Percentiles rank a stretch among this genome's conserved stretches.
phyloP scores from a whole-genome alignment of 2,113 vertebrate genomes.

The Amia ocellicauda region DNA sequence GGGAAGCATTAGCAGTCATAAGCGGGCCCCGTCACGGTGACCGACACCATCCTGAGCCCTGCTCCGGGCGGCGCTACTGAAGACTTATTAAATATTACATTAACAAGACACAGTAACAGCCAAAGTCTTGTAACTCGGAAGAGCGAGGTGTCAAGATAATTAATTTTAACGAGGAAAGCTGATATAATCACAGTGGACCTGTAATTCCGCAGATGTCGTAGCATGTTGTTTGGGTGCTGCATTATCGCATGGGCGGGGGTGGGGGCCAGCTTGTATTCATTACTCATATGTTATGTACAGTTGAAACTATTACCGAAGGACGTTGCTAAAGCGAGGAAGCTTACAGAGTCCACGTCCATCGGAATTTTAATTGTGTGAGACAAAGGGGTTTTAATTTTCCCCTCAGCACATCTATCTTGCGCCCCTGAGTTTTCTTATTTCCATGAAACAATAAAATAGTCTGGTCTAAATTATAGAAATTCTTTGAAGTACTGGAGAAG shows the following conservation, averaged over 20 bases:
- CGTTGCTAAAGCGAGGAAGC: constrained; percentile 25
- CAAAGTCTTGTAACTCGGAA: constrained; percentile 46
- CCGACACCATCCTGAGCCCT: neutral
- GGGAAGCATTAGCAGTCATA: too few species aligned
- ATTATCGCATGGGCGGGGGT: neutral
- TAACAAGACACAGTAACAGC: constrained; percentile 50
- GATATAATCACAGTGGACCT: constrained; percentile 41
- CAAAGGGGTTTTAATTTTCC: constrained; percentile 58
- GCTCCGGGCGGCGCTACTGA: constrained; percentile 18
- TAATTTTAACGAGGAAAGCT: constrained; percentile 50
- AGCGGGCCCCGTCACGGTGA: too few species aligned
- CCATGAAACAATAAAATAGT: constrained; percentile 83
- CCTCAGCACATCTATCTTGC: constrained; percentile 64
- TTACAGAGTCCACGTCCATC: constrained; percentile 16
- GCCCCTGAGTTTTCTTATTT: constrained; percentile 72
- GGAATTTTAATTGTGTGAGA: constrained; percentile 65
- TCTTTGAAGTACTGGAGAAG: constrained; percentile 88
- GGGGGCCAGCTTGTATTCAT: constrained; percentile 35
- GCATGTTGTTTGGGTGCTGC: constrained; percentile 1
- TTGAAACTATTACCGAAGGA: constrained; percentile 35
- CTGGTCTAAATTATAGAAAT: constrained; percentile 83
- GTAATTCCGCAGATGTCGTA: constrained; percentile 27
- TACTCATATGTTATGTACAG: constrained; percentile 35
- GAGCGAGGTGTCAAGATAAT: constrained; percentile 49
- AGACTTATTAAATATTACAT: constrained; percentile 50